Conservation (phyloP, 2,113 vertebrate species). For the Panthera tigris region DNA sequence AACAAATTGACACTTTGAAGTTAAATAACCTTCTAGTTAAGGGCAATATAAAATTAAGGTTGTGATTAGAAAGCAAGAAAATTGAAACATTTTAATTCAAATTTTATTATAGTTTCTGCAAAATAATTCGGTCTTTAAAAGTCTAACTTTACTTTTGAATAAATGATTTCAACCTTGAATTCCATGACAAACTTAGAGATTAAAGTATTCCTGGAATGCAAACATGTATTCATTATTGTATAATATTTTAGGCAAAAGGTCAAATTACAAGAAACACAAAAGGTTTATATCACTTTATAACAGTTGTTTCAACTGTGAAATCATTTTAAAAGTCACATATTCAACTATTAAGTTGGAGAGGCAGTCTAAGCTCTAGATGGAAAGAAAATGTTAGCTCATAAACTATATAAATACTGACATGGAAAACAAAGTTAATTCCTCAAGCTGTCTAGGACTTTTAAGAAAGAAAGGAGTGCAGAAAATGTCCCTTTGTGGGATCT, state of each 20-base stretch:
- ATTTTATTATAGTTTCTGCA: slow-evolving; percentile 43
- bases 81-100: slow-evolving; percentile 25
- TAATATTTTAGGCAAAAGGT: slow-evolving; percentile 20
- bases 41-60: slow-evolving; percentile 38
- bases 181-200: slow-evolving; percentile 60
- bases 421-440: neutral
- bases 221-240: slow-evolving; percentile 58
- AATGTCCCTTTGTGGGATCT: neutral
- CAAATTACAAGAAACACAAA: neutral
- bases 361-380: neutral
- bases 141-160: slow-evolving; percentile 32
- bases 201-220: slow-evolving; percentile 54
- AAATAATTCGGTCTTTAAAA: neutral
- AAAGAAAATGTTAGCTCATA: slow-evolving; percentile 4
- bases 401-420: slow-evolving; percentile 6
- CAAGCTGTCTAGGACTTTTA: neutral
- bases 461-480: neutral
- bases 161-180: slow-evolving; percentile 63
- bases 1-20: neutral
- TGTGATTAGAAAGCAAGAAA: neutral
- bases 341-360: neutral
- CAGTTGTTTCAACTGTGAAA: slow-evolving; percentile 11
- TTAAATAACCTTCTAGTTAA: neutral
- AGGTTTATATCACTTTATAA: slow-evolving; percentile 37
- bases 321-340: slow-evolving; percentile 42